These are phyloP conservation scores for Phymorhynchus buccinoides DNA, from an alignment of 1,140 invertebrate species.

Conservation along the genomic window DNA sequence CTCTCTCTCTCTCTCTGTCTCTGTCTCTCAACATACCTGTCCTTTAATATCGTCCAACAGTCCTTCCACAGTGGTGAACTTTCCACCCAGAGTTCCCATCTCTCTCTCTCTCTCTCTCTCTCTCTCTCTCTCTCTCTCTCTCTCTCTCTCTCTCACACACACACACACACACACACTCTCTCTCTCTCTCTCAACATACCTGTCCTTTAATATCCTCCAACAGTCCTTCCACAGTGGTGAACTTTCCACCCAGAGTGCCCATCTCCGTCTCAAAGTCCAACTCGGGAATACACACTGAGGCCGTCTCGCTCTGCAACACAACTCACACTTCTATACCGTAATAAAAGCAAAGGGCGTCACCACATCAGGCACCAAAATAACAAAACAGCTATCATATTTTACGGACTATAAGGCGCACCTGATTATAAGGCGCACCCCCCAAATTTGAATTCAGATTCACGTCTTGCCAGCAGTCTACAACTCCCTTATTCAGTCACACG, in stretches of 20 bases:
- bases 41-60: slow-evolving; percentile 75
- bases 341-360: no score
- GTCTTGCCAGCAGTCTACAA: no score
- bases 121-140: no score
- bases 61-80: slow-evolving; percentile 96
- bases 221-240: slow-evolving; percentile 94
- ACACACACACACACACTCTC: slow-evolving; percentile 14
- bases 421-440: no score
- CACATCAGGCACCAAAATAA: no score
- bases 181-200: slow-evolving; percentile 50
- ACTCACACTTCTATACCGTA: neutral
- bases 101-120: no score
- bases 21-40: no score
- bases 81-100: slow-evolving; percentile 87
- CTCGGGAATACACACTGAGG: slow-evolving; percentile 89
- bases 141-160: neutral
- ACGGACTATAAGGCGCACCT: no score
- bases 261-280: slow-evolving; percentile 90
- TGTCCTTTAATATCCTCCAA: slow-evolving; percentile 74
- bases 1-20: no score
- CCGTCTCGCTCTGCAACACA: slow-evolving; percentile 88
- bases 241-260: slow-evolving; percentile 90
- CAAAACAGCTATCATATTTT: no score
- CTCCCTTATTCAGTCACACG: no score
- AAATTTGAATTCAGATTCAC: no score